Percentiles rank a stretch among this genome's conserved stretches.
phyloP scores from a whole-genome alignment of 2,888 invertebrate genomes.

The Meghimatium bilineatum region DNA sequence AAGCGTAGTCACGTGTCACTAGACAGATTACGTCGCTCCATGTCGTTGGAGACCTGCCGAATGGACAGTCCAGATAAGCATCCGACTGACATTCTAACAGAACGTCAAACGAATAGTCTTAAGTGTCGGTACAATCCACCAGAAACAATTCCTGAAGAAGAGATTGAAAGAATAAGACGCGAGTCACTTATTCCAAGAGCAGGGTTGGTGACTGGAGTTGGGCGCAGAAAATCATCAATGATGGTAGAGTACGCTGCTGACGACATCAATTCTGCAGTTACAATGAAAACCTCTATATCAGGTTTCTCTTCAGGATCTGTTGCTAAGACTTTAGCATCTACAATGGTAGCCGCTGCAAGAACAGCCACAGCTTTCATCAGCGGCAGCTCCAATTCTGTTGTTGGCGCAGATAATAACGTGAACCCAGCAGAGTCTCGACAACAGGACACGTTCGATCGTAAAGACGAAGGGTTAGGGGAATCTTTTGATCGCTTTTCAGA shows the following conservation, averaged over 20 bases:
- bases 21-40: conserved; percentile 66
- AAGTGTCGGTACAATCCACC: conserved; percentile 56
- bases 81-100: conserved; percentile 24
- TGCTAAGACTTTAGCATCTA: background rate
- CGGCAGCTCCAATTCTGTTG: conserved; percentile 24
- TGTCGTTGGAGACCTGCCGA: conserved; percentile 59
- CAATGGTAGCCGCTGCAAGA: background rate
- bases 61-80: conserved; percentile 37
- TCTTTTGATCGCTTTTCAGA: conserved; percentile 60
- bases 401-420: background rate
- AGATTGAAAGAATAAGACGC: conserved; percentile 55
- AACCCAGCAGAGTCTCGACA: conserved; percentile 4
- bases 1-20: conserved; percentile 59
- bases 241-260: background rate
- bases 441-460: conserved; percentile 32
- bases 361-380: conserved; percentile 28
- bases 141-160: conserved; percentile 67
- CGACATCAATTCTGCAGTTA: background rate
- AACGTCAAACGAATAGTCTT: conserved; percentile 48
- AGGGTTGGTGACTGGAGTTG: conserved; percentile 30
- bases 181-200: conserved; percentile 52
- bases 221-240: conserved; percentile 30
- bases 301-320: background rate
- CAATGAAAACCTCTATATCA: background rate
- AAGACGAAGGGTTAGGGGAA: conserved; percentile 61